These are phyloP conservation scores for Chymomyza procnemis DNA, from an alignment of 2,888 invertebrate genomes.

Conservation along the genomic window DNA sequence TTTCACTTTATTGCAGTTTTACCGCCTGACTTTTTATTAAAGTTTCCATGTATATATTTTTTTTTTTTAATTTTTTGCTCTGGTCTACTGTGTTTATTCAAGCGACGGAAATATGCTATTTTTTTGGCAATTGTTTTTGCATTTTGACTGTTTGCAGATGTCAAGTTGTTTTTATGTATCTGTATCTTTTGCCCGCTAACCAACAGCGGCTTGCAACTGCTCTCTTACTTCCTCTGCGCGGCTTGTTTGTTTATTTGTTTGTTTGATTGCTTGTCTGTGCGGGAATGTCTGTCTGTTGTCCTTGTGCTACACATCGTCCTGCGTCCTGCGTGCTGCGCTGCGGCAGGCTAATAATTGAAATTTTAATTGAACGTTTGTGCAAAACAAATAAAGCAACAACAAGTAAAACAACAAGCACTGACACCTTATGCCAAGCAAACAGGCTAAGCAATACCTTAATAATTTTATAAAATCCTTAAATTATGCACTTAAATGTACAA, in stretches of 20 bases:
- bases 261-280: conserved; percentile 4
- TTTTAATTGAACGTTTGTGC: conserved; percentile 61
- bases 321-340: too few relatives aligned
- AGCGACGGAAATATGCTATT: not conserved
- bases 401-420: not conserved
- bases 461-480: not conserved
- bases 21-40: not conserved
- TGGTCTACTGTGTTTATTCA: not conserved
- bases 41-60: too few relatives aligned
- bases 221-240: too few relatives aligned
- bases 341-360: conserved; percentile 59
- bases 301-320: too few relatives aligned
- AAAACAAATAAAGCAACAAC: not conserved
- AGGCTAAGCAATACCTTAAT: too few relatives aligned
- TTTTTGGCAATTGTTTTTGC: not conserved
- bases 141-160: not conserved
- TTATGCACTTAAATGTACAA: too few relatives aligned
- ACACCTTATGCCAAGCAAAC: not conserved
- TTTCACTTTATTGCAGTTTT: too few relatives aligned
- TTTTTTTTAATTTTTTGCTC: not conserved
- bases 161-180: not conserved
- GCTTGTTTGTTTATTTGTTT: conserved; percentile 1
- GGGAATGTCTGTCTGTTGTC: conserved; percentile 20
- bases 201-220: too few relatives aligned
- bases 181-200: not conserved